These are phyloP conservation scores for Hormaphis cornu DNA, from an alignment of 1,140 invertebrate genomes.

Conservation along the genomic window DNA sequence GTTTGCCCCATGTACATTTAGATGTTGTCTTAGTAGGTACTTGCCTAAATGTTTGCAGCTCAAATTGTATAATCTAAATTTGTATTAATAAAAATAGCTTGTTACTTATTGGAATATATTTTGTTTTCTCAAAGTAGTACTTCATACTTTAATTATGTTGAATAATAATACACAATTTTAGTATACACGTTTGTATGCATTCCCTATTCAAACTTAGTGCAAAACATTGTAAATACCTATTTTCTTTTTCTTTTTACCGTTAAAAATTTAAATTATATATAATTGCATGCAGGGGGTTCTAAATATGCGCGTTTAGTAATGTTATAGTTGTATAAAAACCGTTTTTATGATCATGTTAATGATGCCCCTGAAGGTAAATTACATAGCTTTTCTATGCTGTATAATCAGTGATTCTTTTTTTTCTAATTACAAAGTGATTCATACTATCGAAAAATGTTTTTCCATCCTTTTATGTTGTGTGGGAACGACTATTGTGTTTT, in stretches of 20 bases:
- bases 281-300: background rate
- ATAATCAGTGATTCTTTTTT: slow-evolving; percentile 23
- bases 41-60: too few species aligned
- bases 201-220: too few species aligned
- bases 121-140: too few species aligned
- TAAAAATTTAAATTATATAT: background rate
- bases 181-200: too few species aligned
- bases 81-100: too few species aligned
- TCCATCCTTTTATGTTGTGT: slow-evolving; percentile 23
- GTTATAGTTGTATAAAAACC: slow-evolving; percentile 11
- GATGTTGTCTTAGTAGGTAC: too few species aligned
- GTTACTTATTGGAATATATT: too few species aligned
- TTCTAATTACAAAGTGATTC: slow-evolving; percentile 26
- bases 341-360: slow-evolving; percentile 20
- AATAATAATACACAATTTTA: too few species aligned
- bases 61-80: too few species aligned
- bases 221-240: too few species aligned
- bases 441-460: slow-evolving; percentile 25
- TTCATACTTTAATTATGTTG: too few species aligned
- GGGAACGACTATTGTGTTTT: slow-evolving; percentile 26
- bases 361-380: slow-evolving; percentile 7
- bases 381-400: slow-evolving; percentile 11
- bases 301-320: background rate
- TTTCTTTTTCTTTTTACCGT: background rate
- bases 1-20: too few species aligned